Conservation (phyloP, 2,888 invertebrate genomes). For the Eurois occulta region DNA sequence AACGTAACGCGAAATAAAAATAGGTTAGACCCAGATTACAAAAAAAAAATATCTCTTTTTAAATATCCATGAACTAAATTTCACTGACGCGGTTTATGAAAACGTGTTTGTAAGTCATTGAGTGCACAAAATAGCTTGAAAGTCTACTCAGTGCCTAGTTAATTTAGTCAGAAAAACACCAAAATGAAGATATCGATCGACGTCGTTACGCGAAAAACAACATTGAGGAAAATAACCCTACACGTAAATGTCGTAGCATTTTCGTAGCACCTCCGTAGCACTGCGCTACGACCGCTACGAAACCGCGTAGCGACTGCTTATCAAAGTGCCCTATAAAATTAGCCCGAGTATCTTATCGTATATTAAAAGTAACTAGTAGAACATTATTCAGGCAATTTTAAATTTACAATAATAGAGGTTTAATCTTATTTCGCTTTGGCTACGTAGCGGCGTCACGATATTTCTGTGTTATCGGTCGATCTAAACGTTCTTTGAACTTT, state of each 20-base stretch:
- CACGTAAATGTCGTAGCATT: conserved; percentile 37
- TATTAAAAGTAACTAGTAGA: conserved; percentile 25
- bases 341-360: conserved; percentile 23
- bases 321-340: conserved; percentile 29
- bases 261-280: conserved; percentile 51
- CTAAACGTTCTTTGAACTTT: conserved; percentile 83
- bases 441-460: conserved; percentile 67
- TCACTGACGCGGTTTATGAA: background rate
- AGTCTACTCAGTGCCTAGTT: background rate
- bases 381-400: conserved; percentile 38
- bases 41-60: background rate
- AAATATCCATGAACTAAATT: background rate
- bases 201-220: background rate
- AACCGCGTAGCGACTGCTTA: conserved; percentile 6
- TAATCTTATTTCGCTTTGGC: conserved; percentile 52
- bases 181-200: background rate
- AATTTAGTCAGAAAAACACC: conserved; percentile 5
- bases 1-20: background rate
- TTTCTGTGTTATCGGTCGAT: conserved; percentile 80
- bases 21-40: background rate
- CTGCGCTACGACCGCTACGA: conserved; percentile 43
- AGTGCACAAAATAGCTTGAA: background rate
- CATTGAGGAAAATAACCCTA: conserved; percentile 2
- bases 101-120: background rate
- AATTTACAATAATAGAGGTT: conserved; percentile 50